Percentiles rank a stretch among this genome's conserved stretches.
phyloP scores from a whole-genome alignment of 2,888 invertebrate species.

The Seira ritae region DNA sequence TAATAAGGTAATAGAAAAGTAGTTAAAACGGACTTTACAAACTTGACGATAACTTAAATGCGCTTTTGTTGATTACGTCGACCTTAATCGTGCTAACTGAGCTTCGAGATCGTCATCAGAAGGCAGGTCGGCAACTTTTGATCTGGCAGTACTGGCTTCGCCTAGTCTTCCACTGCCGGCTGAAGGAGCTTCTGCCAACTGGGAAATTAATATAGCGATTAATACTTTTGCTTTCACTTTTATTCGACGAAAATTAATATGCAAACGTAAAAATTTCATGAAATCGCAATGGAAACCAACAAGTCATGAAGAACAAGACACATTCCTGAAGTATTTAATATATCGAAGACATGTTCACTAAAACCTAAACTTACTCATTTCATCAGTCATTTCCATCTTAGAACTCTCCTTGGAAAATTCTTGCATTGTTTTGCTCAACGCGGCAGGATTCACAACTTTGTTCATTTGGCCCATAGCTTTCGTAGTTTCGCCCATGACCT shows the following conservation, averaged over 20 bases:
- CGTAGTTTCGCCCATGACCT: conserved; percentile 91
- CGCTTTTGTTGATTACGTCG: conserved; percentile 50
- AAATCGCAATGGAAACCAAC: background rate
- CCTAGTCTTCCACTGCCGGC: conserved; percentile 81
- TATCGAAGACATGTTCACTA: no score
- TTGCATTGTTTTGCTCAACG: conserved; percentile 87
- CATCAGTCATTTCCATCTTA: conserved; percentile 97
- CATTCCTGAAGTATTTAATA: no score
- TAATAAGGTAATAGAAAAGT: no score
- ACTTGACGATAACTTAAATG: no score
- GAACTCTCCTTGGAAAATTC: conserved; percentile 89
- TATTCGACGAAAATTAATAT: no score
- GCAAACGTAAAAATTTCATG: no score
- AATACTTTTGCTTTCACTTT: background rate
- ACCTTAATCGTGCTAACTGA: conserved; percentile 81
- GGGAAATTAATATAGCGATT: conserved; percentile 10
- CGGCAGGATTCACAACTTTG: conserved; percentile 89
- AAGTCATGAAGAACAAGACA: no score
- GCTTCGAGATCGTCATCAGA: conserved; percentile 85
- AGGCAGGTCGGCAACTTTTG: conserved; percentile 77
- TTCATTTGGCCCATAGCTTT: conserved; percentile 94
- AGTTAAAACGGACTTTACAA: no score
- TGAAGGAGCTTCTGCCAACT: conserved; percentile 77
- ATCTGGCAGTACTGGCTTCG: conserved; percentile 73
- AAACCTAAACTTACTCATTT: conserved; percentile 85